Evolutionary conservation across 2,113 vertebrate species (phyloP), one percentile per base, ranked within the genome.

Genomic region (Acrocephalus arundinaceus): DNA sequence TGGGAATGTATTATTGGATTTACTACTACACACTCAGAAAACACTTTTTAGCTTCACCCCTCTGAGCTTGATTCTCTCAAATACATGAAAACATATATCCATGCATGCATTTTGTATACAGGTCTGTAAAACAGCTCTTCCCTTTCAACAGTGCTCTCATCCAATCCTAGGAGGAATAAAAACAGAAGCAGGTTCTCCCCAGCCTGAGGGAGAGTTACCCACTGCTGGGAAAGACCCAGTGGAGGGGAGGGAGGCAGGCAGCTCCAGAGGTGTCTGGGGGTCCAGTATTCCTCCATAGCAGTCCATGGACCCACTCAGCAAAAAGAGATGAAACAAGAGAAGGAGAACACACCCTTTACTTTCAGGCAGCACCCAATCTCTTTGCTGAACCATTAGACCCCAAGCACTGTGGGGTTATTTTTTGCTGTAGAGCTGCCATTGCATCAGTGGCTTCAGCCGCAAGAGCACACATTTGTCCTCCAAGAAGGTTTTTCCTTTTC

Each of bases 371-470:
- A 25, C 12, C 52, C 52, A 28, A 62, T 14, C 22, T 15, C 30
- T 68, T 59, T 57, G 39, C 66, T 79, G 66, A 51, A 27, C 27
- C 11, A 22, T 79, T 35, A 35, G 5, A 13, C 76, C 15, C 14
- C 0, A 0, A 49, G 55, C 1, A 1, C 31, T 24, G 13, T 39
- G 0, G 0, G 16, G 33, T 6, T 54, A 35, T 35, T 2, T 20
- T 91, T 74, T 54, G 23, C n/a, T 54, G 6, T 2, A 15, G 24
- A 35, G 9, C 35, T 65, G 33, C 74, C 39, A 7, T 0, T 2
- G 21, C 17, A 0, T 10, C 5, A 1, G 7, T 12, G 27, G 51
- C 15, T 4, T 48, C 83, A 61, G 25, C 11, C 43, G 16, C 0
- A 4, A 54, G 8, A 12, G 17, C 33, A 35, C 49, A 37, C 4